Conservation (phyloP, 2,113 vertebrate species). For the Laticauda laticaudata region DNA sequence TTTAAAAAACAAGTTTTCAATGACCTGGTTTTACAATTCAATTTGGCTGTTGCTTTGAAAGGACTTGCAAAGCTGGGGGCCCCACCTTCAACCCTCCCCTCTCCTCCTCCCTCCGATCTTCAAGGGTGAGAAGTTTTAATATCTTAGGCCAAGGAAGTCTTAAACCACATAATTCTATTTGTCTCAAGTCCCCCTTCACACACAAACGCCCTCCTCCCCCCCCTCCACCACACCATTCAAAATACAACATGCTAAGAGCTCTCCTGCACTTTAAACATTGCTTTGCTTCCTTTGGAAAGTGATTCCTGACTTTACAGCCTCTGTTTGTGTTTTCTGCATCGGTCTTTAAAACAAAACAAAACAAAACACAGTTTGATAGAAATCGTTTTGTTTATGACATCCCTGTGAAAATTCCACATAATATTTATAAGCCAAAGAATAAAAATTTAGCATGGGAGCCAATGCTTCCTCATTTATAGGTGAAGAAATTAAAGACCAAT, state of each 20-base stretch:
- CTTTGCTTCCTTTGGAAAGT: slow-evolving; percentile 70
- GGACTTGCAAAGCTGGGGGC: not conserved
- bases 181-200: slow-evolving; percentile 14
- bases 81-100: not conserved
- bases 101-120: not conserved
- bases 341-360: slow-evolving; percentile 64
- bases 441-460: slow-evolving; percentile 77
- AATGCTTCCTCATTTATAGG: slow-evolving; percentile 78
- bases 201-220: slow-evolving; percentile 18
- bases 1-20: slow-evolving; percentile 40
- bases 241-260: slow-evolving; percentile 36
- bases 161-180: slow-evolving; percentile 50
- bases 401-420: slow-evolving; percentile 74
- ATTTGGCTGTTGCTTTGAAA: slow-evolving; percentile 29
- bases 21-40: slow-evolving; percentile 30
- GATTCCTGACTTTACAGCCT: slow-evolving; percentile 72
- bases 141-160: slow-evolving; percentile 67
- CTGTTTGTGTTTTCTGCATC: slow-evolving; percentile 79
- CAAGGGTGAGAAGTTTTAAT: slow-evolving; percentile 54
- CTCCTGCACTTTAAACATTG: slow-evolving; percentile 44
- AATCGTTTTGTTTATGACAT: slow-evolving; percentile 73
- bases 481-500: slow-evolving; percentile 75
- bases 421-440: slow-evolving; percentile 76
- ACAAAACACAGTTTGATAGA: slow-evolving; percentile 69
- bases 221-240: not conserved